A percentile compares a stretch with the other conserved stretches of the same genome.
phyloP scores from a whole-genome alignment of 2,113 vertebrate species.

The Hippocampus guttulatus region DNA sequence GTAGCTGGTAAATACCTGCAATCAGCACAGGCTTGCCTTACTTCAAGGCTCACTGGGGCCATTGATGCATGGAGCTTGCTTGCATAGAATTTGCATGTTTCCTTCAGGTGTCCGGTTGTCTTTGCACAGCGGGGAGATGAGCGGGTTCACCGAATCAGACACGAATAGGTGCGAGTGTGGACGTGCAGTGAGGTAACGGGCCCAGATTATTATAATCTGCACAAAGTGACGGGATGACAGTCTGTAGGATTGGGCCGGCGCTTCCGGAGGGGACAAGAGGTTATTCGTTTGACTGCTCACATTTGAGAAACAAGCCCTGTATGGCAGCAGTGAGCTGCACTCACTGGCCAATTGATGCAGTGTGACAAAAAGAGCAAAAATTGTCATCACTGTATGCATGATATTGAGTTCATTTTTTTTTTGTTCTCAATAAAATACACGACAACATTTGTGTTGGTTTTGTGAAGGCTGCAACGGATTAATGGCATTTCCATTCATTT shows the following conservation, averaged over 20 bases:
- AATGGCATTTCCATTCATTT: too few species aligned
- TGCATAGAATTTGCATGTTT: slow-evolving; percentile 21
- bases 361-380: too few species aligned
- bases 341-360: too few species aligned
- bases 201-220: neutral
- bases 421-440: too few species aligned
- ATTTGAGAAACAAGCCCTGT: neutral
- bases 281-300: neutral
- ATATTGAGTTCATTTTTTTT: too few species aligned
- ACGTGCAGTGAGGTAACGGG: neutral
- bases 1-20: slow-evolving; percentile 11
- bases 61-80: neutral
- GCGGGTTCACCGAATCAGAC: neutral
- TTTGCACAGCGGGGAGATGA: neutral
- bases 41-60: neutral
- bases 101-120: slow-evolving; percentile 20
- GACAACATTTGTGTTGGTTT: too few species aligned
- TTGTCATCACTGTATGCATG: too few species aligned
- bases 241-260: neutral
- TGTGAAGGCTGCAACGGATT: too few species aligned
- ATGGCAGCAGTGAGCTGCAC: too few species aligned
- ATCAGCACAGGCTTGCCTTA: slow-evolving; percentile 3
- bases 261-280: neutral
- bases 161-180: neutral
- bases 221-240: neutral